Evolutionary conservation across 2,113 vertebrate genomes (phyloP).

Genomic region (Pachyramphus minor): DNA sequence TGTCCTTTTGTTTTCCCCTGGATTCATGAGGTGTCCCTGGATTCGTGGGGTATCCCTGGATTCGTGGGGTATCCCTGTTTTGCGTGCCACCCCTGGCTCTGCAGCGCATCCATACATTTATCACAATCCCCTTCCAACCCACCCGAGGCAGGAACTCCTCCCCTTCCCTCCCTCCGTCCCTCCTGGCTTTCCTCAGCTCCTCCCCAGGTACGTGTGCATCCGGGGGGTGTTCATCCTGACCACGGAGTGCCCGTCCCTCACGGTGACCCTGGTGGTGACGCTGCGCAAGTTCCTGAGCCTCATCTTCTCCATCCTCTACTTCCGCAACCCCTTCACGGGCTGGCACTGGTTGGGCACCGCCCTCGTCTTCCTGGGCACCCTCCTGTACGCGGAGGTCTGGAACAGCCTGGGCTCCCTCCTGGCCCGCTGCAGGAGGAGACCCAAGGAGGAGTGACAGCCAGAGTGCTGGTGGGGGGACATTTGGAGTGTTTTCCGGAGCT

Average conservation of each 20-base stretch:
- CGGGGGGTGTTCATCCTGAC: slow-evolving; percentile 93
- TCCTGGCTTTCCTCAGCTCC: slow-evolving; percentile 45
- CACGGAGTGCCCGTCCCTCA: slow-evolving; percentile 93
- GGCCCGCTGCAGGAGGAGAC: slow-evolving; percentile 30
- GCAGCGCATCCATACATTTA: too few relatives aligned
- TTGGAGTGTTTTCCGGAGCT: background rate
- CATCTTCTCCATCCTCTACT: slow-evolving; percentile 95
- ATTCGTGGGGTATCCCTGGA: too few relatives aligned
- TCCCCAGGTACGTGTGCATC: slow-evolving; percentile 89
- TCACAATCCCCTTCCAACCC: too few relatives aligned
- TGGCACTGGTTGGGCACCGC: slow-evolving; percentile 94
- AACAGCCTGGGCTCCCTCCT: slow-evolving; percentile 65
- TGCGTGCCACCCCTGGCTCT: too few relatives aligned
- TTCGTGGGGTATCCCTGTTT: too few relatives aligned
- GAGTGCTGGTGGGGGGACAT: too few relatives aligned
- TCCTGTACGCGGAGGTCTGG: slow-evolving; percentile 93
- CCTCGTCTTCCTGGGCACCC: slow-evolving; percentile 88
- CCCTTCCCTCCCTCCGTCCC: too few relatives aligned
- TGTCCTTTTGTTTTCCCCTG: too few relatives aligned
- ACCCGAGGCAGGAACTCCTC: too few relatives aligned
- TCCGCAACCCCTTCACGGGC: slow-evolving; percentile 90
- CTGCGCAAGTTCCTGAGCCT: slow-evolving; percentile 97
- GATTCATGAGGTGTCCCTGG: too few relatives aligned
- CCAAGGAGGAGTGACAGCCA: slow-evolving; percentile 71
- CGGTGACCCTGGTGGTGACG: slow-evolving; percentile 93